Percentiles rank a stretch among this genome's conserved stretches.
Evolutionary conservation across 1,140 invertebrate species (phyloP).

Genomic region (Cotesia chilonis): DNA sequence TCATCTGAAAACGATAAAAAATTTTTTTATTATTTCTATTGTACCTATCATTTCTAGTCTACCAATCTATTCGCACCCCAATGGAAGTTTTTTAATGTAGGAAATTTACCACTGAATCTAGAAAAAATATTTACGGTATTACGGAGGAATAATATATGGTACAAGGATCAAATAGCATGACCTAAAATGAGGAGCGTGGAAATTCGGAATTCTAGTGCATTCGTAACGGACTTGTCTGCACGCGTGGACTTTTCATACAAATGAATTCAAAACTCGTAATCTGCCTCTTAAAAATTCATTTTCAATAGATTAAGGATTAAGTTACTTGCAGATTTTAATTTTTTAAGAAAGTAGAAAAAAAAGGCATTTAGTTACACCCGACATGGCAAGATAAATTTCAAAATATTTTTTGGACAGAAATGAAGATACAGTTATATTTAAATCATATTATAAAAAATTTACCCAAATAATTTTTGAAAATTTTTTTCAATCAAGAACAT

Average conservation of each 20-base stretch:
- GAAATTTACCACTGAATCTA: slow-evolving; percentile 29
- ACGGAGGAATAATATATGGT: slow-evolving; percentile 45
- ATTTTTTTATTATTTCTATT: not conserved
- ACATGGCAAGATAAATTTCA: no score
- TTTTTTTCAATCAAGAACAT: no score
- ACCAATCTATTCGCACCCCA: slow-evolving; percentile 2
- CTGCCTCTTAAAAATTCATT: no score
- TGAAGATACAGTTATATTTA: no score
- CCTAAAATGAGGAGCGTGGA: slow-evolving; percentile 50
- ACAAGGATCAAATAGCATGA: slow-evolving; percentile 48
- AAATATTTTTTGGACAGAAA: no score
- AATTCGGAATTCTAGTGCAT: slow-evolving; percentile 47
- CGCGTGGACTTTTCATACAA: not conserved
- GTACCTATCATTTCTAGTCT: not conserved
- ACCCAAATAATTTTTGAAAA: no score
- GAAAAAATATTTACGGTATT: slow-evolving; percentile 11
- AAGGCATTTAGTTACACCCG: no score
- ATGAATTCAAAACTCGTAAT: not conserved
- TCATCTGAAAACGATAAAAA: slow-evolving; percentile 15
- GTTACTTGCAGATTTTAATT: not conserved
- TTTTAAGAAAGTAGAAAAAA: not conserved
- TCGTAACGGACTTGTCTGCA: slow-evolving; percentile 42
- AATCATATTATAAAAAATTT: no score
- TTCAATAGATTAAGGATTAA: no score
- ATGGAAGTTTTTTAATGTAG: slow-evolving; percentile 24